phyloP scores from a whole-genome alignment of 30 jellyfish, hydroid and myxozoan genomes.

The Hydractinia echinata region DNA sequence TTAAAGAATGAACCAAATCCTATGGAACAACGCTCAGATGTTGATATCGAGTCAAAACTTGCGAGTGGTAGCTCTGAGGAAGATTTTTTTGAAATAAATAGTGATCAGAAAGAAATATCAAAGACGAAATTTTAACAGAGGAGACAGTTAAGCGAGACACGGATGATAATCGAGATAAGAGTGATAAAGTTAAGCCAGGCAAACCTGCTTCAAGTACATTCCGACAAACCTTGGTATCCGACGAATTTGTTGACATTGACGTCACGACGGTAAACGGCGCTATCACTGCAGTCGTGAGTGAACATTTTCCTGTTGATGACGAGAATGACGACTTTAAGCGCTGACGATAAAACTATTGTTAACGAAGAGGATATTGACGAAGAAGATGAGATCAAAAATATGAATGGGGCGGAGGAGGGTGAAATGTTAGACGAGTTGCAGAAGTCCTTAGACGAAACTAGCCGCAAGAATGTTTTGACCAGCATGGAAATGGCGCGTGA shows the following conservation, averaged over 20 bases:
- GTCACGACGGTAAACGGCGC: conserved; percentile 25
- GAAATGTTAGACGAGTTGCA: conserved; percentile 22
- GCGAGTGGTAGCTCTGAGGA: too few relatives aligned
- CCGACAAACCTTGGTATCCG: conserved; percentile 12
- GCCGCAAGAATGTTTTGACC: conserved; percentile 24
- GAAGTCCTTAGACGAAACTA: conserved; percentile 33
- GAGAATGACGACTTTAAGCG: neutral
- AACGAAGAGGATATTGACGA: neutral
- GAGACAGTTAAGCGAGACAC: too few relatives aligned
- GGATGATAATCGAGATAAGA: too few relatives aligned
- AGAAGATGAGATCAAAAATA: neutral
- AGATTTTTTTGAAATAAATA: too few relatives aligned
- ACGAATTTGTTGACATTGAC: conserved; percentile 34
- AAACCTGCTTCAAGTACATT: too few relatives aligned
- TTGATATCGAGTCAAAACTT: too few relatives aligned
- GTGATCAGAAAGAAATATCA: too few relatives aligned
- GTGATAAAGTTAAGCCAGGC: too few relatives aligned
- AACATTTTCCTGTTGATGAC: conserved; percentile 21
- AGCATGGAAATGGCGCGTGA: conserved; percentile 66
- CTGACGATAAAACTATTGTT: neutral
- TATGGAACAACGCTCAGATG: too few relatives aligned
- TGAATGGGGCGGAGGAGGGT: neutral
- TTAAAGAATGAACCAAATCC: too few relatives aligned
- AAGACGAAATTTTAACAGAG: too few relatives aligned
- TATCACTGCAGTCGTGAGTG: conserved; percentile 28